Percentiles rank a stretch among this genome's conserved stretches.
These are phyloP conservation scores for Nyctibius grandis DNA, from an alignment of 2,797 vertebrate genomes.

Conservation along the genomic window DNA sequence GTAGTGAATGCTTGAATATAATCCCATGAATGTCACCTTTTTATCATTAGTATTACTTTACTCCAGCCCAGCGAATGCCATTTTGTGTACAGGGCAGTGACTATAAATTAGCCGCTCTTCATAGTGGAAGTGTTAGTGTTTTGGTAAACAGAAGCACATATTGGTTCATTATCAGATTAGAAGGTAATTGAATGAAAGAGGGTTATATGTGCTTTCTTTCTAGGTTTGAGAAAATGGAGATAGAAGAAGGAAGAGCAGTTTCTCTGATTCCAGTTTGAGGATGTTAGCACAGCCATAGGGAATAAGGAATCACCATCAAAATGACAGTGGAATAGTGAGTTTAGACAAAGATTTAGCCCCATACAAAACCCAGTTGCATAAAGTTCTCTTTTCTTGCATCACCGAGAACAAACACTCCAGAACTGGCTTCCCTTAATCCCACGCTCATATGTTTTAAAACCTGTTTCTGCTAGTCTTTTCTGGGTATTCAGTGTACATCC, in stretches of 20 bases:
- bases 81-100: neutral
- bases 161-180: neutral
- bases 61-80: neutral
- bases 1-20: neutral
- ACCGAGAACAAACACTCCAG: neutral
- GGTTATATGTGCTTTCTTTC: neutral
- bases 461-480: constrained; percentile 37
- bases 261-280: neutral
- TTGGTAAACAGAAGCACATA: neutral
- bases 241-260: neutral
- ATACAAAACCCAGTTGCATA: neutral
- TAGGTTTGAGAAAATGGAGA: neutral
- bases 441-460: neutral
- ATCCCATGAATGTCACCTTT: neutral
- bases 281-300: neutral
- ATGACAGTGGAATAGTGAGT: neutral
- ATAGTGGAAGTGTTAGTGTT: neutral
- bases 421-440: neutral
- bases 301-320: neutral
- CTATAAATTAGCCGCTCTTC: neutral
- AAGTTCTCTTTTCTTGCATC: neutral
- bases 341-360: neutral
- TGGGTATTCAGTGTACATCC: neutral
- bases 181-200: neutral
- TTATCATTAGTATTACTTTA: constrained; percentile 33